Percentiles rank a stretch among this genome's conserved stretches.
phyloP scores from a whole-genome alignment of 2,888 invertebrate genomes.

The Pelosia muscerda region DNA sequence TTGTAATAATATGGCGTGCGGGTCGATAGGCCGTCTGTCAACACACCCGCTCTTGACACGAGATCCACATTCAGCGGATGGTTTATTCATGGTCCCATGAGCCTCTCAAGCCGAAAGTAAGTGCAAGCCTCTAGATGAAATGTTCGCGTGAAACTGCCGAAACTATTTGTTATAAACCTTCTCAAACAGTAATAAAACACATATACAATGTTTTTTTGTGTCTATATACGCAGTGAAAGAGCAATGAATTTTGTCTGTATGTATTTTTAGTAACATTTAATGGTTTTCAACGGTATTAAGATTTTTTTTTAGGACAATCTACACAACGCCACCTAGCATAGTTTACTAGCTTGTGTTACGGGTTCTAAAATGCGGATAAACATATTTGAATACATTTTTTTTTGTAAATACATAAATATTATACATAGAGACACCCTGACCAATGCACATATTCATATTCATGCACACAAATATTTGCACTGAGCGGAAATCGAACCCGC shows the following conservation, averaged over 20 bases:
- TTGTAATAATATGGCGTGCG: slow-evolving; percentile 50
- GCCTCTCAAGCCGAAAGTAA: slow-evolving; percentile 58
- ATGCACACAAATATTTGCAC: no score
- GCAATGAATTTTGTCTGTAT: not conserved
- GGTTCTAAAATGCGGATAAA: no score
- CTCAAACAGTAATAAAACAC: not conserved
- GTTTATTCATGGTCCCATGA: slow-evolving; percentile 72
- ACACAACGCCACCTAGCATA: no score
- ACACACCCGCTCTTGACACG: slow-evolving; percentile 71
- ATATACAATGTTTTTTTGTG: not conserved
- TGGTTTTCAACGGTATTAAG: not conserved
- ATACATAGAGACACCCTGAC: no score
- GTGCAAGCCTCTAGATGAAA: slow-evolving; percentile 58
- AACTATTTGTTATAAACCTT: slow-evolving; percentile 20
- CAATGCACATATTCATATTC: no score
- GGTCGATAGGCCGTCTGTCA: slow-evolving; percentile 63
- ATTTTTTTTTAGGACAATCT: not conserved
- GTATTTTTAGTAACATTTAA: not conserved
- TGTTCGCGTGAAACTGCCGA: slow-evolving; percentile 47
- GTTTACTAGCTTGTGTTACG: no score
- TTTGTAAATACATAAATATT: no score
- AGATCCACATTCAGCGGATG: slow-evolving; percentile 74
- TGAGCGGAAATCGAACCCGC: no score
- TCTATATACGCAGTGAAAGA: not conserved
- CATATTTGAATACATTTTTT: no score